Percentiles rank a stretch among this genome's conserved stretches.
Conservation (phyloP, 2,113 vertebrate genomes). For the Candoia aspera region DNA sequence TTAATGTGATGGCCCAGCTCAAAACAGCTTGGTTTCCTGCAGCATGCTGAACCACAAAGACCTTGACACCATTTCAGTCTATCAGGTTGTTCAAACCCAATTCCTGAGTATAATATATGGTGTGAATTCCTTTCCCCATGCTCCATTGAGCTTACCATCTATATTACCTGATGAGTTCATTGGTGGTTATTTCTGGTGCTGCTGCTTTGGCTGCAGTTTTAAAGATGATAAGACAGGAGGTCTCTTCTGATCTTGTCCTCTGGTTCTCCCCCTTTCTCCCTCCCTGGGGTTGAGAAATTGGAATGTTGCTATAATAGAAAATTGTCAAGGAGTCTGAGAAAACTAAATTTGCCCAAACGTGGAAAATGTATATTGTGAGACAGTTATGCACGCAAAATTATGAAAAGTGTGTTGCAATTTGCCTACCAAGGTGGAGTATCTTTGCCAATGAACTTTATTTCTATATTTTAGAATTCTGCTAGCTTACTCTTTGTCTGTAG, state of each 20-base stretch:
- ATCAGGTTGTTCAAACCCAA: not conserved
- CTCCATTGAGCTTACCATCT: not conserved
- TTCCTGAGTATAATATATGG: not conserved
- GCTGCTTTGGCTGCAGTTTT: not conserved
- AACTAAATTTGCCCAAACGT: not conserved
- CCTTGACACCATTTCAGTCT: not conserved
- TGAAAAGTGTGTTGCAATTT: not conserved
- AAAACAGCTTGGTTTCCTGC: no score
- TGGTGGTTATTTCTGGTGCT: not conserved
- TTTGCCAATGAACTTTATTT: constrained; percentile 20
- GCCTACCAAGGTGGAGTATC: constrained; percentile 35
- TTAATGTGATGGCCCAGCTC: not conserved
- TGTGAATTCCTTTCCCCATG: not conserved
- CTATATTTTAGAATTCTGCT: constrained; percentile 3
- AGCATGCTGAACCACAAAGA: no score
- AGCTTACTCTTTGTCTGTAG: constrained; percentile 50
- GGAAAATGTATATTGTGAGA: not conserved
- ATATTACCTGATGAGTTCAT: not conserved
- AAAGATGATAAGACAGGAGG: not conserved
- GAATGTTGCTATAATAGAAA: not conserved
- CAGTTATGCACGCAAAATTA: not conserved
- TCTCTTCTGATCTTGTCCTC: not conserved
- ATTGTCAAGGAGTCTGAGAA: not conserved
- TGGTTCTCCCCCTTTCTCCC: not conserved
- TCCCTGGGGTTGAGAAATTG: not conserved